Conservation (phyloP, 2,113 vertebrate genomes). For the Gavialis gangeticus region DNA sequence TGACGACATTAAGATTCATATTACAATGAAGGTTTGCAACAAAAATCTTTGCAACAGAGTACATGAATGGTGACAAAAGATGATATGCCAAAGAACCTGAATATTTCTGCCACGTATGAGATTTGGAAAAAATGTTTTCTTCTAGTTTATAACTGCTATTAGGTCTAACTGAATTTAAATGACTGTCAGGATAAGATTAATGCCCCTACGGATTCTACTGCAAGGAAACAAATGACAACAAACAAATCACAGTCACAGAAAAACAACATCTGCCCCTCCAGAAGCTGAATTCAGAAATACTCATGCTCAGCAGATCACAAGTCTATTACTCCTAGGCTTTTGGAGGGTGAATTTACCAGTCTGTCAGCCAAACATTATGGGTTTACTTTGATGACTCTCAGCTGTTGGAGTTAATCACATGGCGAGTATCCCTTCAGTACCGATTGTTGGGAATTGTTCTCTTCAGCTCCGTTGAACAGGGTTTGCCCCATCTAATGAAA, state of each 20-base stretch:
- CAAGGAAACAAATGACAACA: neutral
- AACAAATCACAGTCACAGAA: neutral
- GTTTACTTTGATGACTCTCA: fast-evolving
- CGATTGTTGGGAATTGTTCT: neutral
- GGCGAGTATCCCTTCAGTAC: neutral
- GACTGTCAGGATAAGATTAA: neutral
- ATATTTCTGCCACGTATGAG: neutral
- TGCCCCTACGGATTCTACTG: neutral
- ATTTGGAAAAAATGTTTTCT: neutral
- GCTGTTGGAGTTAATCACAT: neutral
- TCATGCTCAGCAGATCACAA: neutral
- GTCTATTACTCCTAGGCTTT: neutral
- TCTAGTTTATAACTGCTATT: neutral
- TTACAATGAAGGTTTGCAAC: neutral
- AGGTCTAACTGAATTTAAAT: neutral
- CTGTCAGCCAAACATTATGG: fast-evolving
- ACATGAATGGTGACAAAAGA: neutral
- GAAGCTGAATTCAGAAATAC: neutral
- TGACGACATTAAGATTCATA: neutral
- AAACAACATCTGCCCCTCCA: neutral
- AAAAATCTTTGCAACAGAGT: neutral
- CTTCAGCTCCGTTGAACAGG: neutral
- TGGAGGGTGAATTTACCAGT: neutral
- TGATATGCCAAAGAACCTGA: neutral
- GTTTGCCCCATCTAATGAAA: neutral